Base-by-base conservation (phyloP, 1,140 invertebrate species). In the Drosophila setifemur region DNA sequence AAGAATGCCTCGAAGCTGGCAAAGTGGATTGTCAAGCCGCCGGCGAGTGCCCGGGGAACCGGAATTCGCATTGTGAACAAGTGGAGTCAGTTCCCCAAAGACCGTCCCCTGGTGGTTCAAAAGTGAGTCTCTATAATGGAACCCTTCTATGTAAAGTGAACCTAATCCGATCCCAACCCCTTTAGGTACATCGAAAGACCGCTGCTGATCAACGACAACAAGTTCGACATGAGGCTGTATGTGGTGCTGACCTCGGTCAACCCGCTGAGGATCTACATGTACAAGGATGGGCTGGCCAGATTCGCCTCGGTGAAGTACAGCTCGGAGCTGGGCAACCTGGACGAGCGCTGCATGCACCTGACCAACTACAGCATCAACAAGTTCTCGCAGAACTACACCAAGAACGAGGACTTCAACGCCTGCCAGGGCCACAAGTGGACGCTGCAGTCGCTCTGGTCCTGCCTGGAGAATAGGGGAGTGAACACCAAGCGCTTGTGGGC, bases 311-410 rank as follows among this genome's bases (percentile, higher is more conserved):
- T 96, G 2, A 96, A 96, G 89, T 97, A 98, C 90, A 96, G 94
- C 68, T 93, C 95, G 45, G 95, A 96, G 81, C 90, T 95, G 28
- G 93, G 94, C 58, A 95, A 94, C 63, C 92, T 98, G 45, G 94
- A 94, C 86, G 96, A 99, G 91, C 93, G 97, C 39, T 99, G 96
- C 90, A 98, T 99, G 96, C 98, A 99, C 93, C 92, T 99, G 64
- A 99, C 98, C 19, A 99, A 99, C 91, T 99, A 99, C 91, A 98
- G 97, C 76, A 96, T 99, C 67, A 99, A 99, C 91, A 98, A 98
- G 91, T 92, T 96, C 44, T 97, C 95, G 42, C 94, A 95, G 58
- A 94, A 94, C 23, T 98, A 98, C 90, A 94, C 95, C 1, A 94
- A 94, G 57, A 97, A 97, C 91, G 95, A 97, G 86, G 95, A 96